Evolutionary conservation across 2,888 invertebrate genomes (phyloP).

Genomic region (Leistus spinibarbis): DNA sequence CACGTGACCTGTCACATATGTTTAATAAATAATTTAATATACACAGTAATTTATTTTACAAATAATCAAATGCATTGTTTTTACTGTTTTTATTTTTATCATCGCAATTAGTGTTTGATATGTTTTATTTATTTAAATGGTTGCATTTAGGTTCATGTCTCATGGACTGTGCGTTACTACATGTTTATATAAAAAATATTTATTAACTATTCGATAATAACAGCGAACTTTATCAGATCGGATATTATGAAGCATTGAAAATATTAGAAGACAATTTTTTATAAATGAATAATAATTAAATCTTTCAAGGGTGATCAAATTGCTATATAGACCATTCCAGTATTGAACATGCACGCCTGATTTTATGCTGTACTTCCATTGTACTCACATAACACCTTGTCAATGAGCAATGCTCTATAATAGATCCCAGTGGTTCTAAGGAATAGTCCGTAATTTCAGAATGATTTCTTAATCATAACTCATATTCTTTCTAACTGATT

Average conservation of each 20-base stretch:
- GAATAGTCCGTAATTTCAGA: background rate
- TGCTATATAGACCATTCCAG: background rate
- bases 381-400: background rate
- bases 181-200: slow-evolving; percentile 37
- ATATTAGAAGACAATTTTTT: slow-evolving; percentile 24
- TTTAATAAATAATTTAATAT: slow-evolving; percentile 39
- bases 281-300: background rate
- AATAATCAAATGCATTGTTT: slow-evolving; percentile 35
- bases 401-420: too few relatives aligned
- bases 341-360: background rate
- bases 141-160: slow-evolving; percentile 28
- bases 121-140: slow-evolving; percentile 27
- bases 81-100: slow-evolving; percentile 18
- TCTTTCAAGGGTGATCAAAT: background rate
- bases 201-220: slow-evolving; percentile 25
- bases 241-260: slow-evolving; percentile 28
- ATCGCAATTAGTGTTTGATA: slow-evolving; percentile 34
- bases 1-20: slow-evolving; percentile 35
- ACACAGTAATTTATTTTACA: slow-evolving; percentile 40
- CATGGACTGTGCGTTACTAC: slow-evolving; percentile 38
- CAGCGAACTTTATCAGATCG: slow-evolving; percentile 23
- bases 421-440: background rate
- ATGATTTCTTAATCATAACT: background rate
- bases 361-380: background rate
- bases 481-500: background rate